These are phyloP conservation scores for Sphaerophoria rueppellii DNA, from an alignment of 2,888 invertebrate genomes.

Conservation along the genomic window DNA sequence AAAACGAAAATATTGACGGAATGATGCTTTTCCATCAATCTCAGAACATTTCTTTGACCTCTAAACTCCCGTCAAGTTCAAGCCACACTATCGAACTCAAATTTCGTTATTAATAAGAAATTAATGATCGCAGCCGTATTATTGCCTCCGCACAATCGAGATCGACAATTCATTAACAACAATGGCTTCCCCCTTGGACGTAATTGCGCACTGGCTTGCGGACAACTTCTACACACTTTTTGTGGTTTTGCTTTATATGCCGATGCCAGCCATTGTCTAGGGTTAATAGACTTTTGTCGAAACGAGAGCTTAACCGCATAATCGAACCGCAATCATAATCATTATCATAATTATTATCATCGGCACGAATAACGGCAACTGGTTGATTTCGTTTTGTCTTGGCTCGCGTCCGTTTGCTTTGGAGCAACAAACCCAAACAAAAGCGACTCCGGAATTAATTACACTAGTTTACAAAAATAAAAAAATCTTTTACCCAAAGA, in stretches of 20 bases:
- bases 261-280: conserved; percentile 56
- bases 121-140: conserved; percentile 59
- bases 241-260: conserved; percentile 40
- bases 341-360: conserved; percentile 21
- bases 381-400: conserved; percentile 25
- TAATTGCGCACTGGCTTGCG: conserved; percentile 25
- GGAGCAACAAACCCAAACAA: conserved; percentile 40
- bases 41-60: conserved; percentile 1
- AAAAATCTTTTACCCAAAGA: no score
- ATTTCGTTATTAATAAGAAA: conserved; percentile 36
- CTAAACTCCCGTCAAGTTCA: not conserved
- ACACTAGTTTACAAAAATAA: no score
- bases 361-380: conserved; percentile 51
- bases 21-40: no score
- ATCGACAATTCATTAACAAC: conserved; percentile 72
- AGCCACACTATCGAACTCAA: conserved; percentile 60
- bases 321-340: conserved; percentile 27
- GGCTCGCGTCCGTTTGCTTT: not conserved
- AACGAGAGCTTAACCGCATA: not conserved
- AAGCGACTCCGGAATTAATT: conserved; percentile 9
- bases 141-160: conserved; percentile 43
- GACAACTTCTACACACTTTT: conserved; percentile 48
- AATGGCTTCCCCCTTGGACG: conserved; percentile 53
- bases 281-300: conserved; percentile 68
- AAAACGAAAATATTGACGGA: conserved; percentile 4